Evolutionary conservation across 1,140 invertebrate species (phyloP), one percentile per base, ranked within the genome.

Genomic region (Nephotettix cincticeps): DNA sequence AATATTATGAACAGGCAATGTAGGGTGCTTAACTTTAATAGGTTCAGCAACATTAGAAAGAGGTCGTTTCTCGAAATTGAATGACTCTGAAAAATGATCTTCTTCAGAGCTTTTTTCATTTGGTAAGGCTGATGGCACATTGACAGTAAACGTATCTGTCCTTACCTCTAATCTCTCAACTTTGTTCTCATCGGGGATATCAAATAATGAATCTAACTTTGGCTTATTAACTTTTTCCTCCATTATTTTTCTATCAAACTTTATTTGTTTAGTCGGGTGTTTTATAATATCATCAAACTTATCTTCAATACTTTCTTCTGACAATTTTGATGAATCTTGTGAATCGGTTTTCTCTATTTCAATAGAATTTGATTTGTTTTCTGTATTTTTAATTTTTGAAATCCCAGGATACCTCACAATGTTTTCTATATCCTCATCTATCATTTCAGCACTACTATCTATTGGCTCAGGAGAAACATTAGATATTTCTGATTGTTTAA

Each of bases 391-490:
- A 11, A 4, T 9, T 51, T 17, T 19, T 3, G 21, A 17, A 51
- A 9, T 9, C 4, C 21, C 47, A 19, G 47, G 47, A 51, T 51
- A n/a, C 19, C 19, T 51, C 4, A 51, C 47, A 51, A 51, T 51
- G 6, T 51, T 51, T 51, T 51, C 47, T 9, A 51, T 51, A 51
- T 51, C 47, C 19, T 51, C 47, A 51, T 51, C 47, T 19, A 9
- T 17, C 47, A 51, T 51, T 51, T 51, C 47, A 51, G 4, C n/a
- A 51, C 47, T 51, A n/a, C 21, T 51, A 51, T 51, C 47, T n/a
- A 51, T 19, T 51, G 47, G 6, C 21, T 51, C 47, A 51, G 47
- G 47, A 4, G 47, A 51, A 51, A 51, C 47, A 9, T 21, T 51
- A 17, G 47, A n/a, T 9, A 21, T 19, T 51, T n/a, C 47, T 11